Base-by-base conservation (phyloP, 2,888 invertebrate genomes). In the Bombylius major region DNA sequence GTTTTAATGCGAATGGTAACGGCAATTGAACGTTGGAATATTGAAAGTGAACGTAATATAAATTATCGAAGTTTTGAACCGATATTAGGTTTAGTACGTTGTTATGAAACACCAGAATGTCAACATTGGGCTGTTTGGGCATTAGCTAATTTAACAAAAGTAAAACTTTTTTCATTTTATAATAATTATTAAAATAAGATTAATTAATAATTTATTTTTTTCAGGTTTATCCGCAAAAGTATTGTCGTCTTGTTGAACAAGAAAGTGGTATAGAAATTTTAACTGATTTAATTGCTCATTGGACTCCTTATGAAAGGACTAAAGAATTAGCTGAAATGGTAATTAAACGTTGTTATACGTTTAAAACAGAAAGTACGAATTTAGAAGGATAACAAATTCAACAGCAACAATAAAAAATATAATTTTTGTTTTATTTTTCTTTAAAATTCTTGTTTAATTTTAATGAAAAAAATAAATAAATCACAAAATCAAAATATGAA, bases 91-190 rank as follows among this genome's bases (percentile, higher is more conserved):
- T 77, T 98, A 59, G 80, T 95, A 50, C 79, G 82, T 59, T 84
- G 87, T 55, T 83, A 86, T 64, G 89, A 93, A 69, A 93, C 94
- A 1, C 89, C 91, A 1, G 86, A 90, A 70, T 94, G 93, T 71
- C 94, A 94, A 71, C 87, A 92, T 70, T 97, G 97, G 97, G 95
- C 96, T 4, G 87, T 89, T 8, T 98, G 97, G 97, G 97, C 97
- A 0, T 78, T 98, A 58, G 95, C 96, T 51, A 98, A 98, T 76
- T 82, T 98, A 59, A 98, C 97, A 51, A 86, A 70, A 63, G 71
- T 72, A 61, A 60, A 57, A 53, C 47, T 47, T 14, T n/a, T 23
- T 23, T 23, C 23, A n/a, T 13, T 45, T 42, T 31, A 9, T 45
- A 51, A 44, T 31, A 23, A 14, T 5, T 12, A 48, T 36, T 45